Evolutionary conservation across 2,113 vertebrate species (phyloP).

Genomic region (Oplegnathus fasciatus): DNA sequence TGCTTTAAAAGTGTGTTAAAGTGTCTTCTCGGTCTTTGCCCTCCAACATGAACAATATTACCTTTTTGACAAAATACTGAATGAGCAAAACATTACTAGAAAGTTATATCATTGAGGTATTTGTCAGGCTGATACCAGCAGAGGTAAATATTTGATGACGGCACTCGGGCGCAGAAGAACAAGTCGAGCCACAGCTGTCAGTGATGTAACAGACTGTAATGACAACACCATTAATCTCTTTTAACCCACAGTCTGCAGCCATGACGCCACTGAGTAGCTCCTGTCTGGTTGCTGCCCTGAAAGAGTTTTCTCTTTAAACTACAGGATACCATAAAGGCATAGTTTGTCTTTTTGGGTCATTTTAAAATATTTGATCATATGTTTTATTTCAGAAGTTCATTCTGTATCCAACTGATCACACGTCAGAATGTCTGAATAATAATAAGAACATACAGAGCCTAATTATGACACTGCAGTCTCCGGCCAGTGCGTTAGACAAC

Average conservation of each 20-base stretch:
- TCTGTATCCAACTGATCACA: neutral
- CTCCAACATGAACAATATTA: neutral
- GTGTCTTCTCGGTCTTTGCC: neutral
- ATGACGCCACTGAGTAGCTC: neutral
- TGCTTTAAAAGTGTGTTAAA: neutral
- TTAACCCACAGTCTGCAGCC: conserved; percentile 17
- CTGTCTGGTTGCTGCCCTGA: neutral
- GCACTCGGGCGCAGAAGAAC: conserved; percentile 9
- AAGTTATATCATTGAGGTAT: neutral
- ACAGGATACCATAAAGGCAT: neutral
- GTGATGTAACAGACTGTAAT: conserved; percentile 51
- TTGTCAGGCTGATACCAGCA: conserved; percentile 8
- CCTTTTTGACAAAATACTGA: neutral
- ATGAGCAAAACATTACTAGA: neutral
- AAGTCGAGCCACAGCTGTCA: conserved; percentile 29
- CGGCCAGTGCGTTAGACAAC: neutral
- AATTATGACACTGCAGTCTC: neutral
- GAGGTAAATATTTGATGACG: conserved; percentile 41
- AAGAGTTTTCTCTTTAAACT: neutral
- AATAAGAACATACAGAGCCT: neutral
- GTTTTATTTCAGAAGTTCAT: neutral
- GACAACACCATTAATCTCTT: conserved; percentile 15
- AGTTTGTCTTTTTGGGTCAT: neutral
- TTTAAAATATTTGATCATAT: neutral
- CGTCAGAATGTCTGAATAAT: neutral